These are phyloP conservation scores for Sericinus montela DNA, from an alignment of 2,888 invertebrate species.

Conservation along the genomic window DNA sequence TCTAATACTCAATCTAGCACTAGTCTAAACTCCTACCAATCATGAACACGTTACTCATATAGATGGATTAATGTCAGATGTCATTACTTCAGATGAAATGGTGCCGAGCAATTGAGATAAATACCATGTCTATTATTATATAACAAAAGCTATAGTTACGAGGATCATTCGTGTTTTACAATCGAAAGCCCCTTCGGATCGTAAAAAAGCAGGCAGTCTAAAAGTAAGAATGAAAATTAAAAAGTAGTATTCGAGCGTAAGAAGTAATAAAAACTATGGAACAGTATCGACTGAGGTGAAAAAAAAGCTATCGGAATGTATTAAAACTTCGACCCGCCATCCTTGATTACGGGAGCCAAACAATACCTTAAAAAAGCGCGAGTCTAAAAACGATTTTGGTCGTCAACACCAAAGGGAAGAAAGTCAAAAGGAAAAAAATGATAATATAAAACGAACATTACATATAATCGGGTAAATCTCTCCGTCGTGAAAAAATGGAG, in stretches of 20 bases:
- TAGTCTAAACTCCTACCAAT: slow-evolving; percentile 12
- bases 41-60: slow-evolving; percentile 25
- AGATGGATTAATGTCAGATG: slow-evolving; percentile 58
- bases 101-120: slow-evolving; percentile 27
- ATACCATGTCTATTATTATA: slow-evolving; percentile 14
- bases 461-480: slow-evolving; percentile 61
- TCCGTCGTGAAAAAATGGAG: slow-evolving; percentile 52
- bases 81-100: slow-evolving; percentile 44
- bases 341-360: neutral
- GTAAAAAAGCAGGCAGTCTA: slow-evolving; percentile 56
- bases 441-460: slow-evolving; percentile 39
- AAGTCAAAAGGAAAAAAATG: slow-evolving; percentile 46
- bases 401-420: slow-evolving; percentile 71
- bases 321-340: slow-evolving; percentile 4
- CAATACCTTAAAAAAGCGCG: slow-evolving; percentile 29
- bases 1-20: slow-evolving; percentile 12
- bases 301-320: slow-evolving; percentile 21
- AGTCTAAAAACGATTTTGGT: slow-evolving; percentile 77
- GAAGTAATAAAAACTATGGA: slow-evolving; percentile 24
- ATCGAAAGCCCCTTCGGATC: slow-evolving; percentile 33
- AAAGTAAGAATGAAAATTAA: slow-evolving; percentile 38
- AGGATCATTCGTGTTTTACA: slow-evolving; percentile 11
- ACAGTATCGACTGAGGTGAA: slow-evolving; percentile 22
- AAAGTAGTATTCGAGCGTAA: slow-evolving; percentile 24
- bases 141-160: slow-evolving; percentile 8